Conservation (phyloP, 2,888 invertebrate species). For the Cerceris ruficornis region DNA sequence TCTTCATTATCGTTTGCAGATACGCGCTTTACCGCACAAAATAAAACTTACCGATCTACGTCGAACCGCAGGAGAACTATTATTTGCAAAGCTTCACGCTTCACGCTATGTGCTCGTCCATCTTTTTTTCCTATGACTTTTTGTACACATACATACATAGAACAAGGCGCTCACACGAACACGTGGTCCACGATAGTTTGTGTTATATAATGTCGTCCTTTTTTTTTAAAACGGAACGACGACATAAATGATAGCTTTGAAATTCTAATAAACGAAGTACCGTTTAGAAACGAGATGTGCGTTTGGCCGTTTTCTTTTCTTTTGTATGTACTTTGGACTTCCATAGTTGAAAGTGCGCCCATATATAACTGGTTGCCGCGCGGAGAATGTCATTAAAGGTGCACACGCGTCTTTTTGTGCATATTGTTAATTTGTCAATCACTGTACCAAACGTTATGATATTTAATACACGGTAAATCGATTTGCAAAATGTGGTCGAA, state of each 20-base stretch:
- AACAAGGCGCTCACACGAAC: constrained; percentile 11
- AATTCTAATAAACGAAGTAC: neutral
- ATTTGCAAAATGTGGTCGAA: constrained; percentile 65
- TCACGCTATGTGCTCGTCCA: constrained; percentile 31
- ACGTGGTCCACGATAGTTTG: constrained; percentile 11
- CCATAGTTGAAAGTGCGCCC: constrained; percentile 6
- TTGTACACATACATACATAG: constrained; percentile 5
- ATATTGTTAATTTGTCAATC: constrained; percentile 72
- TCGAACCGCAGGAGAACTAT: constrained; percentile 15
- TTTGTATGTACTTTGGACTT: constrained; percentile 19
- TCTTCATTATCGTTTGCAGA: constrained; percentile 3
- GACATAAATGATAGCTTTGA: constrained; percentile 4
- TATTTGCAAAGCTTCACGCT: constrained; percentile 27
- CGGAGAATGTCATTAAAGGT: constrained; percentile 32
- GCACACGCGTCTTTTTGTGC: constrained; percentile 64
- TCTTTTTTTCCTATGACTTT: constrained; percentile 20
- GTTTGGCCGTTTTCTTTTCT: constrained; percentile 30
- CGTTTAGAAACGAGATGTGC: neutral
- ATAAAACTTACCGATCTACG: constrained; percentile 2
- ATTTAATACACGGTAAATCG: constrained; percentile 74
- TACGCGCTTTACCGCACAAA: constrained; percentile 7
- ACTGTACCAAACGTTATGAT: constrained; percentile 73
- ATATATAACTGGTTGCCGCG: constrained; percentile 35
- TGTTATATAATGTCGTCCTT: constrained; percentile 8
- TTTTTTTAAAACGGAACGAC: constrained; percentile 1